Evolutionary conservation across 1,140 invertebrate species (phyloP).

Genomic region (Lasioglossum albipes): DNA sequence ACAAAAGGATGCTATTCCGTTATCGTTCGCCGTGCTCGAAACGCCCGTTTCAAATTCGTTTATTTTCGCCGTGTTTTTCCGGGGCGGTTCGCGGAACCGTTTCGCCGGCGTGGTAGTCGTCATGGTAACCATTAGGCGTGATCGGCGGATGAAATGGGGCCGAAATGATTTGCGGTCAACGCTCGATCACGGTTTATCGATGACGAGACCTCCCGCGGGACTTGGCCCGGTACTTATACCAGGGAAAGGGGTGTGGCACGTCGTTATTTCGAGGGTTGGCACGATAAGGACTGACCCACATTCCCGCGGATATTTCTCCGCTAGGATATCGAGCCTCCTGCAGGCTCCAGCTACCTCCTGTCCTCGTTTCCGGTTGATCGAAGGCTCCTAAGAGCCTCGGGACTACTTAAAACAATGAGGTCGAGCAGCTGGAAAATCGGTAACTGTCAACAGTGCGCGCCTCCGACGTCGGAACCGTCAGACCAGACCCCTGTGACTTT

Average conservation of each 20-base stretch:
- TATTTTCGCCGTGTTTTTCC: too few relatives aligned
- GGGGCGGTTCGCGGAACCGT: too few relatives aligned
- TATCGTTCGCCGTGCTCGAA: too few relatives aligned
- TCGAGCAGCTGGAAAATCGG: constrained; percentile 25
- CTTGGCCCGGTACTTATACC: not conserved
- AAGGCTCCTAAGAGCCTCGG: constrained; percentile 17
- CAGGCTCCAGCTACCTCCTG: not conserved
- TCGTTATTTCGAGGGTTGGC: constrained; percentile 52
- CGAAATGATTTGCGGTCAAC: constrained; percentile 51
- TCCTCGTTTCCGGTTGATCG: constrained; percentile 25
- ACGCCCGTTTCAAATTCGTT: too few relatives aligned
- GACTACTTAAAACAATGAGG: constrained; percentile 28
- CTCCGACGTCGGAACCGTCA: not conserved
- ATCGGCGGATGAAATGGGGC: constrained; percentile 43
- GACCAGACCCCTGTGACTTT: too few relatives aligned
- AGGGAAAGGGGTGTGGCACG: constrained; percentile 39
- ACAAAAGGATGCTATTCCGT: too few relatives aligned
- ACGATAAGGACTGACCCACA: constrained; percentile 56
- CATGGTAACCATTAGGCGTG: constrained; percentile 19
- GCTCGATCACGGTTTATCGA: constrained; percentile 43
- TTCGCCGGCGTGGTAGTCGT: not conserved
- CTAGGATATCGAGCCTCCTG: constrained; percentile 32
- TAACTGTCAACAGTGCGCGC: constrained; percentile 13
- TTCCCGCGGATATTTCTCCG: constrained; percentile 44
- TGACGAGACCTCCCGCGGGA: constrained; percentile 18